A percentile compares a stretch with the other conserved stretches of the same genome.
These are phyloP conservation scores for Forbesichthys agassizii DNA, from an alignment of 2,113 vertebrate species.

Conservation along the genomic window DNA sequence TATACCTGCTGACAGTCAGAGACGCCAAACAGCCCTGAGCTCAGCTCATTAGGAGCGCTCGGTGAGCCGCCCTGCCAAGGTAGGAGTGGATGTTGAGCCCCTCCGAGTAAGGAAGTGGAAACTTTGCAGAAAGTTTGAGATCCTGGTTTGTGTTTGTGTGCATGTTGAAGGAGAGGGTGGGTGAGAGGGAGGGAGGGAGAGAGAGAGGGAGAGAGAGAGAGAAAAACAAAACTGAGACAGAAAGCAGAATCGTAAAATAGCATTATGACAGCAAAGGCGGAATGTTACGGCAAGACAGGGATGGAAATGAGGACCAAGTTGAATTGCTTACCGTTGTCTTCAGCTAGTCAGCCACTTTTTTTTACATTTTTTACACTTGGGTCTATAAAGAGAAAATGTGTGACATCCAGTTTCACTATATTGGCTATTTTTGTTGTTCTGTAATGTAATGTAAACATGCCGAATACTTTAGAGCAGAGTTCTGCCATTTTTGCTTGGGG, in stretches of 20 bases:
- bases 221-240: neutral
- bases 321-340: too few species aligned
- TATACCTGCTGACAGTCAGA: slow-evolving; percentile 33
- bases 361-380: too few species aligned
- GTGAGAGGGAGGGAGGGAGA: neutral
- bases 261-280: neutral
- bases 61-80: slow-evolving; percentile 33
- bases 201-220: neutral
- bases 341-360: too few species aligned
- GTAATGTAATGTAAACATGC: too few species aligned
- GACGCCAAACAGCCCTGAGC: slow-evolving; percentile 45
- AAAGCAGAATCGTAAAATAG: neutral
- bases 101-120: slow-evolving; percentile 7
- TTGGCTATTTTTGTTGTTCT: too few species aligned
- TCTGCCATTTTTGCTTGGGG: too few species aligned
- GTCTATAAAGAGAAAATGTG: too few species aligned
- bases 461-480: too few species aligned
- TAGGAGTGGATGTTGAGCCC: slow-evolving; percentile 33
- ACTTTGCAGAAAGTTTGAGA: neutral
- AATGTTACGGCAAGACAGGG: too few species aligned
- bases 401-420: too few species aligned
- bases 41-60: slow-evolving; percentile 47
- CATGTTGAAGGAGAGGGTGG: slow-evolving; percentile 2
- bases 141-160: neutral
- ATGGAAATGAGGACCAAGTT: too few species aligned